phyloP scores from a whole-genome alignment of 1,140 invertebrate species.

The Leptinotarsa defecta region DNA sequence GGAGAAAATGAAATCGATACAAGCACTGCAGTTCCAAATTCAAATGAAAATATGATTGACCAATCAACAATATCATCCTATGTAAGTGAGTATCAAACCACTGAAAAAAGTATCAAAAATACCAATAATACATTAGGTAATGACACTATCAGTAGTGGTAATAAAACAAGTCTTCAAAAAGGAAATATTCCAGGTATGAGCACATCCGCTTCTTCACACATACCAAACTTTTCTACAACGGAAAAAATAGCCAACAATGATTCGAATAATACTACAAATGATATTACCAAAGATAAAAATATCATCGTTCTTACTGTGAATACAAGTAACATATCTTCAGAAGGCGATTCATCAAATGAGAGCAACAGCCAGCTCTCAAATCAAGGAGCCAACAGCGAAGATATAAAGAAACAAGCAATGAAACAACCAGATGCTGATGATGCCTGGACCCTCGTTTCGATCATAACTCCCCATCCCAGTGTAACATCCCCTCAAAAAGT shows the following conservation, averaged over 20 bases:
- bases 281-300: no score
- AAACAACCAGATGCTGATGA: constrained; percentile 27
- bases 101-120: neutral
- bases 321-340: no score
- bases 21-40: neutral
- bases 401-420: constrained; percentile 2
- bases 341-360: no score
- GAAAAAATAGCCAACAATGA: no score
- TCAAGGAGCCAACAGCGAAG: neutral
- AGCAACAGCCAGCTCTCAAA: no score
- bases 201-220: no score
- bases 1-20: neutral
- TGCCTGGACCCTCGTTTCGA: constrained; percentile 52
- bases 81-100: neutral
- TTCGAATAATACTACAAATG: no score
- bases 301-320: no score
- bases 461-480: constrained; percentile 46
- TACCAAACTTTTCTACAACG: no score
- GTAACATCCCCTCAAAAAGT: neutral
- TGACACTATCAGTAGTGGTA: no score
- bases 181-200: no score
- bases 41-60: neutral
- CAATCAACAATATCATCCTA: neutral
- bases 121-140: neutral
- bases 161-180: no score